Conservation (phyloP, 2,113 vertebrate species). For the Cyanistes caeruleus region DNA sequence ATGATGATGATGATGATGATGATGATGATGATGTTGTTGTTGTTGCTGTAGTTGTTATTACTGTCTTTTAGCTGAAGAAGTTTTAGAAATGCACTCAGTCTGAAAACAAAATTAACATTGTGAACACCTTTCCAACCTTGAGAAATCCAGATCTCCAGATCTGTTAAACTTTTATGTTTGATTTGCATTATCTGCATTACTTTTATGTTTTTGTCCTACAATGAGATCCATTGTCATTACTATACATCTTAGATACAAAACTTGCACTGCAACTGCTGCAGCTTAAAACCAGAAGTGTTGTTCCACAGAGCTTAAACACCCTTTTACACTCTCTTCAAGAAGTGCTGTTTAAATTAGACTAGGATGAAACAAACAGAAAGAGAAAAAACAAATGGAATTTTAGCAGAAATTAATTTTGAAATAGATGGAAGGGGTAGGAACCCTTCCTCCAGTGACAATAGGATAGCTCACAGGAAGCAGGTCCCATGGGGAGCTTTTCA, state of each 20-base stretch:
- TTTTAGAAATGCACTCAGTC: background rate
- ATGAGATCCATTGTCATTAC: background rate
- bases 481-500: rapidly evolving
- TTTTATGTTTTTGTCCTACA: background rate
- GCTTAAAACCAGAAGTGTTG: background rate
- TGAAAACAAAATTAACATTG: background rate
- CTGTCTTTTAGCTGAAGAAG: background rate
- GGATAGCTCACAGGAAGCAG: background rate
- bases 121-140: background rate
- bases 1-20: too few relatives aligned
- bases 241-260: background rate
- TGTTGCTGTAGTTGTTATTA: background rate
- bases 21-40: too few relatives aligned
- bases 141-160: background rate
- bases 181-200: background rate
- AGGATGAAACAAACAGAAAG: background rate
- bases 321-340: background rate
- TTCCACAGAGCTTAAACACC: background rate
- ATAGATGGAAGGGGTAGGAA: rapidly evolving
- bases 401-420: background rate
- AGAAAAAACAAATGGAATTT: background rate
- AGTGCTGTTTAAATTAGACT: background rate
- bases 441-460: background rate
- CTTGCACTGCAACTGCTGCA: background rate
- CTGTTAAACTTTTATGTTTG: background rate